Percentiles rank a stretch among this genome's conserved stretches.
Conservation (phyloP, 2,113 vertebrate genomes). For the Paramisgurnus dabryanus region DNA sequence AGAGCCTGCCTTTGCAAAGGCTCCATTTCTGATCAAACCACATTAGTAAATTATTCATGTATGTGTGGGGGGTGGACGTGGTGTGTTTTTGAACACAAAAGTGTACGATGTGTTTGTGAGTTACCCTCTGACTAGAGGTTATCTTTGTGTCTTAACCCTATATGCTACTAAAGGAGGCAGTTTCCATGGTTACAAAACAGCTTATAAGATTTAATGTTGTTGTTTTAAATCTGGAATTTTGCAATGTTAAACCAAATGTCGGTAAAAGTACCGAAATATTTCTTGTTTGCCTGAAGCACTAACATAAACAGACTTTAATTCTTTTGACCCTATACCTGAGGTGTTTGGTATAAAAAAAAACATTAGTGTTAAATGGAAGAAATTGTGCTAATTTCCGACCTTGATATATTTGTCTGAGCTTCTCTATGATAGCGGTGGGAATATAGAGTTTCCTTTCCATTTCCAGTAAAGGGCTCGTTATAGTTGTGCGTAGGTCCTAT, state of each 20-base stretch:
- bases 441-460: conserved; percentile 47
- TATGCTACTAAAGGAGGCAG: conserved; percentile 48
- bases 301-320: background rate
- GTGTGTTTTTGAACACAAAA: conserved; percentile 11
- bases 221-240: background rate
- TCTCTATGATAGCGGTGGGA: conserved; percentile 25
- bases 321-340: background rate
- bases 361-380: conserved; percentile 11
- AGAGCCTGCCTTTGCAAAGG: conserved; percentile 45
- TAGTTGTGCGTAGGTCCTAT: too few species aligned
- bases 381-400: conserved; percentile 51
- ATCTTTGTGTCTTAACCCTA: conserved; percentile 7
- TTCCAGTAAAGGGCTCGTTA: too few species aligned
- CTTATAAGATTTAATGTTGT: background rate
- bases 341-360: background rate
- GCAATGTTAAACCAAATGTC: background rate
- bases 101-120: background rate
- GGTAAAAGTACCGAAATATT: background rate
- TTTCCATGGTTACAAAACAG: conserved; percentile 63
- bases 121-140: conserved; percentile 1
- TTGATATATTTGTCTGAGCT: conserved; percentile 31
- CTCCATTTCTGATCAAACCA: conserved; percentile 22
- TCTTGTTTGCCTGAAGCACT: background rate
- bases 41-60: conserved; percentile 22
- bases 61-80: conserved; percentile 20